Conservation (phyloP, 2,888 invertebrate species). For the Chrysopilus asiliformis region DNA sequence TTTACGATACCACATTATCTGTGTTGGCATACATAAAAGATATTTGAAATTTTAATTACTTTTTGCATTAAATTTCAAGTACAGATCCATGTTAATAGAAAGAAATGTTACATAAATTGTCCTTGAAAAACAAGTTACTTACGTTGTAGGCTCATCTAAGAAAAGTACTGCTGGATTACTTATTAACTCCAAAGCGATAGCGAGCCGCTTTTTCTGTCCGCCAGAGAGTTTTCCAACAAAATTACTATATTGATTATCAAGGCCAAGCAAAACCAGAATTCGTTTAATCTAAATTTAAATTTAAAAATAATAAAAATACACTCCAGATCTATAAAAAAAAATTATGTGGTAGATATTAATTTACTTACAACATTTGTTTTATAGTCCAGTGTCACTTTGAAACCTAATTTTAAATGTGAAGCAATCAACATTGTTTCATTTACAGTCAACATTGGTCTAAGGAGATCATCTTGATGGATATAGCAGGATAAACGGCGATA, state of each 20-base stretch:
- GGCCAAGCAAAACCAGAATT: conserved; percentile 56
- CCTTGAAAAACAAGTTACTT: conserved; percentile 31
- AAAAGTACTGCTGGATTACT: conserved; percentile 81
- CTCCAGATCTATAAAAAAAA: no score
- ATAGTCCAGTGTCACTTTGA: conserved; percentile 48
- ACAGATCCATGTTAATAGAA: background rate
- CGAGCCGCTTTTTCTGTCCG: conserved; percentile 71
- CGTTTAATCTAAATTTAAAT: conserved; percentile 49
- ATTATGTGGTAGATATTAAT: conserved; percentile 2
- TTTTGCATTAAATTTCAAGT: no score
- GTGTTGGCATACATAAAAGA: no score
- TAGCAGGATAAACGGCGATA: conserved; percentile 66
- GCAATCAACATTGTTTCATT: conserved; percentile 73
- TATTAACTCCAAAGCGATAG: conserved; percentile 69
- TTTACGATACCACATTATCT: no score
- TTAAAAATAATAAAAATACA: conserved; percentile 4
- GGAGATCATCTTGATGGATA: conserved; percentile 71
- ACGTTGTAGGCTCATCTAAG: conserved; percentile 80
- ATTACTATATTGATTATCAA: conserved; percentile 55
- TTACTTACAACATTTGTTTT: conserved; percentile 53
- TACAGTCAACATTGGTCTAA: conserved; percentile 62
- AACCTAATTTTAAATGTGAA: conserved; percentile 68
- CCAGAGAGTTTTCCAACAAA: conserved; percentile 61
- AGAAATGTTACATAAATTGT: background rate
- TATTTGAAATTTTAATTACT: no score